Base-by-base conservation (phyloP, 2,113 vertebrate species). In the Corythaixoides concolor region DNA sequence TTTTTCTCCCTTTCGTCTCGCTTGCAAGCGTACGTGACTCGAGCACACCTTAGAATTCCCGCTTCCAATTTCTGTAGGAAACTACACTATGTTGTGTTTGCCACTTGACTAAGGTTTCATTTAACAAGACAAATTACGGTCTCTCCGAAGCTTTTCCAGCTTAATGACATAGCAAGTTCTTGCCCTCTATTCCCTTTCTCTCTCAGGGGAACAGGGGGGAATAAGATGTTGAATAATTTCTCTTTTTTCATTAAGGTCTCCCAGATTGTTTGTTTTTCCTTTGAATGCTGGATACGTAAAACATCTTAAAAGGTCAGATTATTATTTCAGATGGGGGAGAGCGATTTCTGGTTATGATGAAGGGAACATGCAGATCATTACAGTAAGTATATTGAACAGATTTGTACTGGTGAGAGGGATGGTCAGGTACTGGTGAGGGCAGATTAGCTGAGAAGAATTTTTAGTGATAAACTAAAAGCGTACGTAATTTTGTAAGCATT, bases 21-120 rank as follows among this genome's bases (percentile, higher is more conserved):
- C 95, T 91, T 85, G 95, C 97, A 93, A 97, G 96, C 45, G 23
- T 82, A 13, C 27, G 97, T 97, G 97, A 90, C 90, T 93, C 80
- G 72, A 97, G 97, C 93, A 81, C 79, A 53, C 85, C 88, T 88
- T 92, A 89, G 35, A 52, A 89, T 75, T 96, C 93, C 96, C 63
- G 96, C 97, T 97, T 97, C 84, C 27, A 88, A 4, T 70, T 90
- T 90, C 85, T 45, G 73, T 64, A 63, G 90, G 95, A 94, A 92
- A 24, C 53, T 6, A 45, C 85, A 59, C 39, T 21, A 41, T 53
- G 53, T 87, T 77, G 88, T 62, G 92, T 95, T 96, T 68, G 86
- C 95, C 95, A 95, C 95, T 72, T 93, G 37, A 68, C 22, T 5
- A 58, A 94, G 96, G 96, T 92, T 95, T 96, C 97, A 82, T 83